Evolutionary conservation across 1,140 invertebrate genomes (phyloP), one percentile per base, ranked within the genome.

Genomic region (Zaprionus lachaisei): DNA sequence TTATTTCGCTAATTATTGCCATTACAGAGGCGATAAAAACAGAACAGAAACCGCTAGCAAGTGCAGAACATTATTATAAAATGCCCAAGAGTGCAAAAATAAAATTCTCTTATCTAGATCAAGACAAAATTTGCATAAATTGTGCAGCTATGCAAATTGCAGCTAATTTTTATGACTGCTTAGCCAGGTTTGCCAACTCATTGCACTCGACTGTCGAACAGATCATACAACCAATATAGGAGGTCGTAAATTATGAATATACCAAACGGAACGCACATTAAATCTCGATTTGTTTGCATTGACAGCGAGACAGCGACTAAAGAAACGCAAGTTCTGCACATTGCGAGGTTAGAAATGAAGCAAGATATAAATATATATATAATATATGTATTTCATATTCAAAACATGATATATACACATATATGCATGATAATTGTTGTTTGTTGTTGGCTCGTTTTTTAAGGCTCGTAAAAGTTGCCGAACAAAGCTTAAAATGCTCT

Each of bases 1-100:
- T 60, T 41, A 28, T 61, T 55, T 28, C 15, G 58, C 71, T 87
- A 87, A 87, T 87, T 83, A 87, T 87, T 83, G 83, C 83, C 68
- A 87, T 87, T 87, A 83, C 83, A 87, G 51, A 72, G 84, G 84
- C 83, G 83, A 87, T 86, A 86, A 86, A 83, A 83, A 61, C 78
- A 20, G 54, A 68, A 37, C 58, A 17, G 7, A 17, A 47, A 47
- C 2, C 41, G 74, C 41, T 72, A 74, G 71, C 61, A 65, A 51
- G 22, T 7, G 12, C 2, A 51, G 20, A 24, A 56, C 17, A 54
- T 41, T 28, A 60, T 31, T 37, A 66, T 17, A 31, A 57, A 61
- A 44, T 56, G 68, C 68, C 61, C 73, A 77, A 67, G 62, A 17
- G 41, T 47, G 41, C 31, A 34, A 47, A 47, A 71, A 77, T 28